phyloP scores from a whole-genome alignment of 2,113 vertebrate genomes.

The Tretioscincus oriximinensis region DNA sequence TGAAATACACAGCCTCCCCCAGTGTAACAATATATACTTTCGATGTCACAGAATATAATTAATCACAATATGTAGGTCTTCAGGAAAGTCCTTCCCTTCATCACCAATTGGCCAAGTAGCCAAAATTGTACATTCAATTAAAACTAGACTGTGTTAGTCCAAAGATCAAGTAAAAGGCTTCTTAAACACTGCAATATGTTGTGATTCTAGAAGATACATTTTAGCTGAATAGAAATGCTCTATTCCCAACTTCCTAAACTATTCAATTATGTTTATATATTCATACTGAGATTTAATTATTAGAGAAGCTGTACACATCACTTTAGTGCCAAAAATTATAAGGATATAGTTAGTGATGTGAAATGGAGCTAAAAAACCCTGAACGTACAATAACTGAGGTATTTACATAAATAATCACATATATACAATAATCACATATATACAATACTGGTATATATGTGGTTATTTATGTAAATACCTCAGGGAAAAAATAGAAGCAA shows the following conservation, averaged over 20 bases:
- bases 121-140: background rate
- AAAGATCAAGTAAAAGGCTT: constrained; percentile 18
- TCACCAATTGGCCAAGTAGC: background rate
- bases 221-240: background rate
- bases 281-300: constrained; percentile 1
- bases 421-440: constrained; percentile 12
- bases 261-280: background rate
- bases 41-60: background rate
- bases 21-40: background rate
- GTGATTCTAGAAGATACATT: background rate
- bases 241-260: background rate
- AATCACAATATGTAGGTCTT: background rate
- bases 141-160: constrained; percentile 43
- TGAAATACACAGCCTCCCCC: background rate
- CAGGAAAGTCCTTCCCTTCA: background rate
- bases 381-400: constrained; percentile 30
- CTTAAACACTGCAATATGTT: background rate
- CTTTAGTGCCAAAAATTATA: constrained; percentile 28
- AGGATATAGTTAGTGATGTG: constrained; percentile 10
- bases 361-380: constrained; percentile 40
- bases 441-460: constrained; percentile 15
- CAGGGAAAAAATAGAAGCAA: constrained; percentile 49
- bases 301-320: constrained; percentile 12
- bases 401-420: constrained; percentile 43
- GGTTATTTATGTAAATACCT: constrained; percentile 48